Conservation (phyloP, 2,797 vertebrate genomes). For the Syndactyla subalaris region DNA sequence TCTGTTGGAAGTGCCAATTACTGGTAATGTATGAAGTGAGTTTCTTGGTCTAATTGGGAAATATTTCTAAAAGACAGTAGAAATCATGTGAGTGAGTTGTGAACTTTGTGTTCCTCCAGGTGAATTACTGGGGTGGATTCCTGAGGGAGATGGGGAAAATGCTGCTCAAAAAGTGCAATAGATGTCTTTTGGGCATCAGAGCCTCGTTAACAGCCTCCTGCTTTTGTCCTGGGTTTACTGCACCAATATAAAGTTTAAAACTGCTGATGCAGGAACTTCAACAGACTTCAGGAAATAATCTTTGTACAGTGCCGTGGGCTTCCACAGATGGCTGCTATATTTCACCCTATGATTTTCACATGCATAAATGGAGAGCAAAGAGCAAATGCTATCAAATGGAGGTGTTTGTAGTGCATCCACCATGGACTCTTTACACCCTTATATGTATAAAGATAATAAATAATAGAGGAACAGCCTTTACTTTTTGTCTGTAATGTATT, state of each 20-base stretch:
- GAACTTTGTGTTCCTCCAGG: conserved; percentile 42
- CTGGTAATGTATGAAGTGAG: conserved; percentile 26
- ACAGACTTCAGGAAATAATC: neutral
- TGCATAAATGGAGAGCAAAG: neutral
- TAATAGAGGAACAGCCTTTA: neutral
- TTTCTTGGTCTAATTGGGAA: conserved; percentile 67
- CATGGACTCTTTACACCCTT: neutral
- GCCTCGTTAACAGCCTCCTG: conserved; percentile 59
- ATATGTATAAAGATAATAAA: neutral
- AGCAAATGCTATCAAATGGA: neutral
- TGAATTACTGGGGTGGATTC: conserved; percentile 31
- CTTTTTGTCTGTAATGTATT: neutral
- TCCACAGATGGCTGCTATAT: neutral
- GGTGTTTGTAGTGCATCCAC: neutral
- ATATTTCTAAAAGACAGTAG: conserved; percentile 33
- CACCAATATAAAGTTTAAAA: conserved; percentile 25
- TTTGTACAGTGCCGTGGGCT: neutral
- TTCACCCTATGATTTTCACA: neutral
- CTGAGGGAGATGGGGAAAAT: conserved; percentile 19
- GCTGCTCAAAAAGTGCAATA: conserved; percentile 15
- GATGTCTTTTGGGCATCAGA: conserved; percentile 42
- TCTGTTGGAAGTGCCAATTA: conserved; percentile 70
- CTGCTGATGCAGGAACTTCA: conserved; percentile 40
- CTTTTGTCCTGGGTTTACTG: conserved; percentile 46
- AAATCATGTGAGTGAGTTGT: neutral